These are phyloP conservation scores for Osmerus eperlanus DNA, from an alignment of 2,113 vertebrate genomes.

Conservation along the genomic window DNA sequence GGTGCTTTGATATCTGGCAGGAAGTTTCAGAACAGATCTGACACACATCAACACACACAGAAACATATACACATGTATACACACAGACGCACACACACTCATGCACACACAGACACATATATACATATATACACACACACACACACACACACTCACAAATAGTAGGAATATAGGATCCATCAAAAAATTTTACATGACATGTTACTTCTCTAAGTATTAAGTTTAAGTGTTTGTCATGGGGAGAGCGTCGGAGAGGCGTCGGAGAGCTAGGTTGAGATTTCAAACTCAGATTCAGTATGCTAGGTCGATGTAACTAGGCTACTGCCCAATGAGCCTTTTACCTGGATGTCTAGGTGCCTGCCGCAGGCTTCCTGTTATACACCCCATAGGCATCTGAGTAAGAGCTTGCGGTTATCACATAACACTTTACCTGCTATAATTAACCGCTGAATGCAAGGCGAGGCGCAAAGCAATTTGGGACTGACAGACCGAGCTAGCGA, in stretches of 20 bases:
- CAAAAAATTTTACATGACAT: too few species aligned
- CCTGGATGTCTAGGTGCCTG: slow-evolving; percentile 19
- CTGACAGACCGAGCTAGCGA: background rate
- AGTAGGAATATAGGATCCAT: too few species aligned
- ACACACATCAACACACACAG: background rate
- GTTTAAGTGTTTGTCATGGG: background rate
- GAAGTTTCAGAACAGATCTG: background rate
- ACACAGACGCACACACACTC: background rate
- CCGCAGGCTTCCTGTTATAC: slow-evolving; percentile 60
- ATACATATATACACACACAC: too few species aligned
- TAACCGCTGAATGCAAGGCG: slow-evolving; percentile 67
- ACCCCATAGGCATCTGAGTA: slow-evolving; percentile 53
- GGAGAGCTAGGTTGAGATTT: slow-evolving; percentile 35
- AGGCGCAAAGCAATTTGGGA: slow-evolving; percentile 71
- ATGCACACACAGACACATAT: background rate
- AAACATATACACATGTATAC: background rate
- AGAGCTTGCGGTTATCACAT: slow-evolving; percentile 71
- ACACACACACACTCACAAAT: too few species aligned
- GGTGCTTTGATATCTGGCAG: background rate
- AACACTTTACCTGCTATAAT: slow-evolving; percentile 69
- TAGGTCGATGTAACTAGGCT: slow-evolving; percentile 22
- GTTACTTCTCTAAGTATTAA: background rate
- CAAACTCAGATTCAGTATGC: slow-evolving; percentile 34
- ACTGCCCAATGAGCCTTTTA: slow-evolving; percentile 43
- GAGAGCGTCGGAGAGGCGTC: slow-evolving; percentile 27